Evolutionary conservation across 2,797 vertebrate species (phyloP).

Genomic region (Falco naumanni): DNA sequence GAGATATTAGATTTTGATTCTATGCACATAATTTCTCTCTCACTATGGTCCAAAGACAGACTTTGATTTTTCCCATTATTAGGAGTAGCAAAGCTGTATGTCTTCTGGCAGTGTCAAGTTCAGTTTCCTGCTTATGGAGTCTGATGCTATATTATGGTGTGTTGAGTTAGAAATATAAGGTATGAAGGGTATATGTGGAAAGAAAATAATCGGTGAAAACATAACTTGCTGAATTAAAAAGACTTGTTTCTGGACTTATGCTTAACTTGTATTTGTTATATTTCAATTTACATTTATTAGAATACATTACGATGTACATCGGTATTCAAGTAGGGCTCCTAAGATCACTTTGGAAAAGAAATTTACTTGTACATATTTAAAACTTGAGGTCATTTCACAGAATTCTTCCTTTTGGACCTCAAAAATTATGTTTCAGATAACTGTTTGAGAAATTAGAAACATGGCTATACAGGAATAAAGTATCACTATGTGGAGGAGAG

Average conservation of each 20-base stretch:
- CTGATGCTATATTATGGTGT: not conserved
- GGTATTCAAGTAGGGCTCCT: not conserved
- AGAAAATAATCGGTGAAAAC: not conserved
- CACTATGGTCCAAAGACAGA: not conserved
- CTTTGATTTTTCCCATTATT: not conserved
- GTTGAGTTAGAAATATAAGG: not conserved
- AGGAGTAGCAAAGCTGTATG: not conserved
- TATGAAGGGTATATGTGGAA: not conserved
- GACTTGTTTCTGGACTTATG: not conserved
- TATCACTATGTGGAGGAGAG: not conserved
- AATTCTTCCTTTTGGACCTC: not conserved
- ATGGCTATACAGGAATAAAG: fast-evolving
- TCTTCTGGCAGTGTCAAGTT: not conserved
- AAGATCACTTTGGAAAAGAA: not conserved
- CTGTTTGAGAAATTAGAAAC: not conserved
- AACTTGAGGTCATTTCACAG: not conserved
- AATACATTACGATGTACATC: not conserved
- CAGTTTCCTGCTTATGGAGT: not conserved
- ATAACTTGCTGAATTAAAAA: not conserved
- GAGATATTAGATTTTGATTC: not conserved
- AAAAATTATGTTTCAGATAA: not conserved
- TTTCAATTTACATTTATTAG: not conserved
- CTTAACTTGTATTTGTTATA: not conserved
- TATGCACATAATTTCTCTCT: not conserved
- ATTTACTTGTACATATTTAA: not conserved